A percentile compares a stretch with the other conserved stretches of the same genome.
phyloP scores from a whole-genome alignment of 1,140 invertebrate species.

The Hyles vespertilio region DNA sequence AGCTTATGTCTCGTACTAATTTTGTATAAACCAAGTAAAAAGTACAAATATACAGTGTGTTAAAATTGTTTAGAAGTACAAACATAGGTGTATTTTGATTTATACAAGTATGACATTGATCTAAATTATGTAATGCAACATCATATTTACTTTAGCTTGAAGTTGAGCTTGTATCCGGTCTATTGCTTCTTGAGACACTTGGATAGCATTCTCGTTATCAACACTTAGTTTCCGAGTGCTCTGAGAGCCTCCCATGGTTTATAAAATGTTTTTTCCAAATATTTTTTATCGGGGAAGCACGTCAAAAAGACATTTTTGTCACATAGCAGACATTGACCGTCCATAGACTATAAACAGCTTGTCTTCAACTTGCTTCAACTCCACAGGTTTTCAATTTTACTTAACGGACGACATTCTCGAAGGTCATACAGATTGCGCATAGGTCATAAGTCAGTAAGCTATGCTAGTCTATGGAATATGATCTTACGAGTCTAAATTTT shows the following conservation, averaged over 20 bases:
- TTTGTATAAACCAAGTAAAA: no score
- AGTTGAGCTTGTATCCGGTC: conserved; percentile 65
- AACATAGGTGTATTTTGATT: conserved; percentile 24
- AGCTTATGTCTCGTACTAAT: no score
- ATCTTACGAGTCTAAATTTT: no score
- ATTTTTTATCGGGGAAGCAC: conserved; percentile 59
- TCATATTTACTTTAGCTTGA: conserved; percentile 57
- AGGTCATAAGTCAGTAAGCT: no score
- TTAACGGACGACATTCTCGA: no score
- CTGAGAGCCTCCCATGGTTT: conserved; percentile 67
- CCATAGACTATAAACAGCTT: no score
- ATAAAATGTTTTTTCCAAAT: conserved; percentile 50
- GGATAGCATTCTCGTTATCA: conserved; percentile 66
- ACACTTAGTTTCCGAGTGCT: conserved; percentile 66
- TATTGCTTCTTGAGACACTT: conserved; percentile 66
- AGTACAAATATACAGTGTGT: no score
- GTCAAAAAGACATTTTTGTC: conserved; percentile 68
- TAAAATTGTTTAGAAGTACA: no score
- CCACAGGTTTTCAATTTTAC: neutral
- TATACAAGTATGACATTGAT: conserved; percentile 61
- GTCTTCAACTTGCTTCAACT: neutral
- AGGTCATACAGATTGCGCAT: no score
- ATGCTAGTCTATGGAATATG: no score
- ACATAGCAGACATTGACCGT: conserved; percentile 2
- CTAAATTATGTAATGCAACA: conserved; percentile 70